A percentile compares a stretch with the other conserved stretches of the same genome.
Conservation (phyloP, 2,113 vertebrate genomes). For the Anguilla rostrata region DNA sequence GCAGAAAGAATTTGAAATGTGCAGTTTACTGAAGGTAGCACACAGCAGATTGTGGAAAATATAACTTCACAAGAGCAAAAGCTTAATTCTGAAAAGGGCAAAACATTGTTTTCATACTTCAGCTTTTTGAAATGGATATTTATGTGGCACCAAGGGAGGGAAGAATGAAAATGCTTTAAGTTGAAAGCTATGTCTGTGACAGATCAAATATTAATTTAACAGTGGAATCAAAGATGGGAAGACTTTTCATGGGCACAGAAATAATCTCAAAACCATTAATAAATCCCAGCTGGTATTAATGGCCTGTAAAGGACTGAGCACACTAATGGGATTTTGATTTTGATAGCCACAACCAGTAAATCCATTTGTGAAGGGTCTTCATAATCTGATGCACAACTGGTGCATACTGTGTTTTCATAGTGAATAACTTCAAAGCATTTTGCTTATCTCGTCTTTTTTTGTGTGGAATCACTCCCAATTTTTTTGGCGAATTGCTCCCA, state of each 20-base stretch:
- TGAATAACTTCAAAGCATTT: not conserved
- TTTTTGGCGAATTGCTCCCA: too few relatives aligned
- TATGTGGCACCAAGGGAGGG: not conserved
- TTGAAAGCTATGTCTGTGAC: slow-evolving; percentile 19
- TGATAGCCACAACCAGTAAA: not conserved
- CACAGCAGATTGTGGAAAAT: not conserved
- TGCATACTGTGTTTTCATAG: too few relatives aligned
- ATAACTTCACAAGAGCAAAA: not conserved
- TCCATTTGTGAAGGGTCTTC: not conserved
- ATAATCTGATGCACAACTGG: not conserved
- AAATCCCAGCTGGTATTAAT: slow-evolving; percentile 11
- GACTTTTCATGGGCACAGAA: slow-evolving; percentile 9
- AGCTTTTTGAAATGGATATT: slow-evolving; percentile 23
- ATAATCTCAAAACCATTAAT: slow-evolving; percentile 1
- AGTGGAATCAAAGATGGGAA: slow-evolving; percentile 12
- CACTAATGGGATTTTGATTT: slow-evolving; percentile 3
- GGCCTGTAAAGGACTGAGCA: slow-evolving; percentile 1
- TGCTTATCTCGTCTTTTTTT: not conserved
- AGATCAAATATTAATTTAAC: slow-evolving; percentile 20
- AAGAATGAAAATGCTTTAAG: slow-evolving; percentile 18
- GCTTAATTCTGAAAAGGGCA: not conserved
- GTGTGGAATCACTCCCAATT: too few relatives aligned
- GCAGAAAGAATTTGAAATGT: not conserved
- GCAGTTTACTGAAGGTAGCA: not conserved
- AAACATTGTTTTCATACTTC: not conserved